Conservation (phyloP, 2,797 vertebrate species). For the Trachops cirrhosus region DNA sequence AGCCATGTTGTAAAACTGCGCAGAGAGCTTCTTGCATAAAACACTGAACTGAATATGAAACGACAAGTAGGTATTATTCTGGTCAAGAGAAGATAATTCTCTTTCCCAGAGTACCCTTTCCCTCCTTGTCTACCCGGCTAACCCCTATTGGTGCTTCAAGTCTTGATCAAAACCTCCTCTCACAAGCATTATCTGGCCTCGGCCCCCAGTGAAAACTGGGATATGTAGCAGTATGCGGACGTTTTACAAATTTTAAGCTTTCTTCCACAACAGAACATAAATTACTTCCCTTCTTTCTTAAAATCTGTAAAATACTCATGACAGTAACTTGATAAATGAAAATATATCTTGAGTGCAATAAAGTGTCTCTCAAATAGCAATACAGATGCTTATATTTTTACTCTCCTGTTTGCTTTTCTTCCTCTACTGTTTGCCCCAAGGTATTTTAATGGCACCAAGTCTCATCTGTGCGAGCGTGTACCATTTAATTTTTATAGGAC, state of each 20-base stretch:
- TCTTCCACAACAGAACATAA: neutral
- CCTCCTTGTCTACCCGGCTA: neutral
- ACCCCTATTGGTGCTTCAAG: neutral
- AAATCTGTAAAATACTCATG: constrained; percentile 2
- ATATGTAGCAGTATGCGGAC: neutral
- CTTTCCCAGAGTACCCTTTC: neutral
- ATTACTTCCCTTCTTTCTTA: neutral
- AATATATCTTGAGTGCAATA: neutral
- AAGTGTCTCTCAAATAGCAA: neutral
- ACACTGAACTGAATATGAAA: neutral
- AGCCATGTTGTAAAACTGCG: neutral
- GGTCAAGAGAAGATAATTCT: neutral
- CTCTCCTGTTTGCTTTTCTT: neutral
- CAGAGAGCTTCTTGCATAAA: neutral
- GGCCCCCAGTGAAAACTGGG: neutral
- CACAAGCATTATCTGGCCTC: neutral
- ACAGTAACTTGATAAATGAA: constrained; percentile 9
- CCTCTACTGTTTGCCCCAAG: neutral
- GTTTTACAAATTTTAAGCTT: neutral
- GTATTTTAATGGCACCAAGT: neutral
- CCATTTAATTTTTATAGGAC: neutral
- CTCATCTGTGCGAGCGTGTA: neutral
- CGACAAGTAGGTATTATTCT: neutral
- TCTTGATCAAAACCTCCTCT: neutral
- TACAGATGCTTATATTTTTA: neutral